Base-by-base conservation (phyloP, 2,888 invertebrate species). In the Brachypalpus laphriformis region DNA sequence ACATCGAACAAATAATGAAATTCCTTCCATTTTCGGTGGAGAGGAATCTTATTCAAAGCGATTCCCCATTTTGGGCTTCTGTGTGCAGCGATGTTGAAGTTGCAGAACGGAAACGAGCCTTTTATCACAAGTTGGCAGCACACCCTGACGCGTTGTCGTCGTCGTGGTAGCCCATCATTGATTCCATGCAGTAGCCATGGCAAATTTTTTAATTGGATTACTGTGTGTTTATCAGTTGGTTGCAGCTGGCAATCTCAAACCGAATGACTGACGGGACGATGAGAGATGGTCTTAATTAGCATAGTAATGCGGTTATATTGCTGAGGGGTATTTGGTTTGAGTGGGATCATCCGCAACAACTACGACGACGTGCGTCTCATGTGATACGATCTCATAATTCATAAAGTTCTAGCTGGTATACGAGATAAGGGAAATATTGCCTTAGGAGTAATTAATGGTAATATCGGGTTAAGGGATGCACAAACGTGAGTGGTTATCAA, bases 181-280 rank as follows among this genome's bases (percentile, higher is more conserved):
- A 20, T 37, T 61, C 6, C 37, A 14, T 11, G 25, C 42, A 61
- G 68, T 34, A 54, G 47, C 54, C 22, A 65, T 83, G 74, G 83
- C 74, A 70, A 85, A 80, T 85, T 85, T 75, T 85, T 85, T 85
- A 85, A 85, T 85, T 85, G 80, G 85, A 85, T 85, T 85, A 85
- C 80, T 47, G 18, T 57, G 57, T 25, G 25, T 70, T 81, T 85
- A 81, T 85, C 85, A 81, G 81, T 74, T 18, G 68, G 40, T 25
- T 70, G 72, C 75, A 75, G 80, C 75, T 75, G 74, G 68, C 57
- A 65, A 66, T 18, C 59, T 18, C 66, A 37, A 51, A 57, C 65
- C 42, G 65, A 71, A 71, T 81, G 80, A 70, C 71, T 76, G 85
- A 81, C 81, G 74, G 70, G 42, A 66, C 37, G 71, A 81, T 65